Evolutionary conservation across 2,113 vertebrate genomes (phyloP), one percentile per base, ranked within the genome.

Genomic region (Oenanthe oenanthe): DNA sequence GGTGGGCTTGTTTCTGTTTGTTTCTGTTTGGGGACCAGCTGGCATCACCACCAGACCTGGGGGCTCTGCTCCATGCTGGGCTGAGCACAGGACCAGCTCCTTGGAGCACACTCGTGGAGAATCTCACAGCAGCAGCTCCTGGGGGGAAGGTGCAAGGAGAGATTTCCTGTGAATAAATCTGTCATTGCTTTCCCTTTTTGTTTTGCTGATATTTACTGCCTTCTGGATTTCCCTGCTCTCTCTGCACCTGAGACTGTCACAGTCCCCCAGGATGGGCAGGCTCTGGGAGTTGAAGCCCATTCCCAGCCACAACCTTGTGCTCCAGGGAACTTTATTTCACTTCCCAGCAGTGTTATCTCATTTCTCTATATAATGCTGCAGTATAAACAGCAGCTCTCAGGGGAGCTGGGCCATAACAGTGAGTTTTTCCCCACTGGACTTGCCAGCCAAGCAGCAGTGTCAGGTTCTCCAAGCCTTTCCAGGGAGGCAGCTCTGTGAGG

Each of bases 21-120:
- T 7, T 32, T 14, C 38, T 53, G 7, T n/a, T 26, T 31, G 36
- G 43, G 21, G 7, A 4, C 6, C 70, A 29, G 22, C 31, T 40
- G 60, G 68, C 25, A n/a, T 2, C 6, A 4, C 1, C 72, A 20
- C 4, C 67, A 20, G 32, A 3, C 2, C 2, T 2, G 9, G 20
- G 32, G 47, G 26, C 20, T 61, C 18, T 1, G 0, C 77, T 68
- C 36, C 10, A 0, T 0, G 11, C 48, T 4, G 0, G 36, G 13
- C 65, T 29, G 62, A 67, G 26, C 8, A 2, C 51, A 58, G 60
- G 21, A 47, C 4, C 38, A 34, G 3, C 71, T 65, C 85, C 84
- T 32, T 17, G 54, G 32, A 26, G 82, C 24, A 19, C 5, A 22
- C 34, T 24, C 32, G 1, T 34, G 56, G 72, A 84, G 47, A 12